phyloP scores from a whole-genome alignment of 2,113 vertebrate genomes.

The Pseudorectes ferrugineus region DNA sequence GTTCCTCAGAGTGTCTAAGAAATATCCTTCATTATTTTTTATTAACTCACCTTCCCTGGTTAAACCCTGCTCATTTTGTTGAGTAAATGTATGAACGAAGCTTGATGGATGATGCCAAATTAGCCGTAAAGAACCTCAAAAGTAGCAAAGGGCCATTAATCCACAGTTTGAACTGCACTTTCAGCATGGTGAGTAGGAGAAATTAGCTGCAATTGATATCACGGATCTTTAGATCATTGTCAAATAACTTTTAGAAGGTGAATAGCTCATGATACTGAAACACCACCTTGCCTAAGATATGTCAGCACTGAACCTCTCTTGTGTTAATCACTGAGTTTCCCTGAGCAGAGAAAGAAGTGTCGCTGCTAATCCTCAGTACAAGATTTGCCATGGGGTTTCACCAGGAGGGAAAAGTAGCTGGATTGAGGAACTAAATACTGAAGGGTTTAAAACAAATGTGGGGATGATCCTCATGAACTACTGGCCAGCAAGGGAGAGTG shows the following conservation, averaged over 20 bases:
- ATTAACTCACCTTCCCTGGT: background rate
- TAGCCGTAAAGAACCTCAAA: background rate
- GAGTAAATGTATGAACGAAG: background rate
- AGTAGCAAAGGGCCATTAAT: background rate
- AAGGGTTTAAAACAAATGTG: background rate
- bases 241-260: background rate
- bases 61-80: background rate
- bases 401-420: background rate
- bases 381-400: background rate
- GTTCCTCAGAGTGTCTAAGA: background rate
- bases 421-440: background rate
- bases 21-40: background rate
- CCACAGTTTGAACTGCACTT: background rate
- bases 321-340: background rate
- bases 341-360: background rate
- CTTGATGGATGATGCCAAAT: background rate
- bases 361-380: background rate
- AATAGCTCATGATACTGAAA: background rate
- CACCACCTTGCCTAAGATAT: background rate
- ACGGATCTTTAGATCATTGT: background rate
- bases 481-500: background rate
- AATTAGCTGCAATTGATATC: background rate
- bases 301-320: background rate
- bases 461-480: background rate
- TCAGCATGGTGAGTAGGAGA: background rate